Base-by-base conservation (phyloP, 2,113 vertebrate genomes). In the Phrynosoma platyrhinos region DNA sequence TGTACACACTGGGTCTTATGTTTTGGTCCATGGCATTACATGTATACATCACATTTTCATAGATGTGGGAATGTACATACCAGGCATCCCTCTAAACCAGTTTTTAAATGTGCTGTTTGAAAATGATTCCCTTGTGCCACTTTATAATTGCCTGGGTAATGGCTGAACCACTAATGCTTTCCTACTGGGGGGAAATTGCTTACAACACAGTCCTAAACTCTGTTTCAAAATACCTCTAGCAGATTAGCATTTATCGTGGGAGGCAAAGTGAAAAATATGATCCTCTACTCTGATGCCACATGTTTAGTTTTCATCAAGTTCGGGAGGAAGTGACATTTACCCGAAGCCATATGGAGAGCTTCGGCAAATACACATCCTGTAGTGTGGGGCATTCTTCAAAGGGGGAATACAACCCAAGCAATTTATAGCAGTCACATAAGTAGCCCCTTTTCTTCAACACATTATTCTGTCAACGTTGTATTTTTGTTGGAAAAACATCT, bases 401-500 rank as follows among this genome's bases (percentile, higher is more conserved):
- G 92, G 82, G 90, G 94, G 92, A 94, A 95, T 92, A 93, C 92
- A 96, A 92, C n/a, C 52, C 90, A 94, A 94, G 94, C 96, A 96
- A 97, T 97, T 97, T 96, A 97, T 94, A 87, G 96, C 85, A 95
- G 96, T 95, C 95, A 91, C 92, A 80, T 95, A 95, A 92, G 93
- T 93, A 90, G 94, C 90, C 94, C 85, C 93, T 94, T 83, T 95
- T 95, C 95, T 95, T 96, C 91, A 88, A 95, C 95, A 93, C 95
- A 94, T 93, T 96, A 95, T 96, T 96, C 95, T 94, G 92, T 97
- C 96, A 97, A 96, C 96, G 93, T 91, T 21, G 36, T 97, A 95
- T 97, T 97, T 97, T 96, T 95, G 93, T 97, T 97, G 97, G 97
- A 97, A 96, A 96, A 96, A 94, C 94, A 90, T 90, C 95, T 93